Base-by-base conservation (phyloP, 2,113 vertebrate genomes). In the Spizaetus ornatus region DNA sequence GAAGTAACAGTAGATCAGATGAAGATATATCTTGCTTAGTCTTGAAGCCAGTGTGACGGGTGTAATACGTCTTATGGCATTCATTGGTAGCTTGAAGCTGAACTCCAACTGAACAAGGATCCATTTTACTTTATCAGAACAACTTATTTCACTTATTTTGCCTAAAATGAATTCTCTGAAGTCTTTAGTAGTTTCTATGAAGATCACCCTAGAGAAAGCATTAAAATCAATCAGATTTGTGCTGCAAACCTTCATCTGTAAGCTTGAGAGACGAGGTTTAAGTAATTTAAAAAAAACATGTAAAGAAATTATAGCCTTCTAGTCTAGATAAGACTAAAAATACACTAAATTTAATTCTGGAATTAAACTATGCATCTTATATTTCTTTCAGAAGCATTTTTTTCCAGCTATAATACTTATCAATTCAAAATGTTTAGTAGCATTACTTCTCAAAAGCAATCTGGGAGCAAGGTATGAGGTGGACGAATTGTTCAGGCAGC, bases 61-160 rank as follows among this genome's bases (percentile, higher is more conserved):
- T 98, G 31, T 98, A 98, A 78, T 95, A 98, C 65, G 96, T 98
- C 89, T 98, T 98, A 86, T 98, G 98, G 91, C 98, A 98, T 36
- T 98, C 98, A 45, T 94, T 96, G 83, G 97, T 94, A 65, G 96
- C 95, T 79, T 98, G 98, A 77, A 98, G 98, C 85, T 98, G 98
- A 90, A 97, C 93, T 95, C 98, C 98, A 77, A 98, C 98, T 45
- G 98, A 97, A 87, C 98, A 98, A n/a, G 98, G 98, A 97, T 98
- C 97, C 97, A 98, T 98, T 92, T 87, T 91, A 76, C 73, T 96
- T 93, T 89, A 86, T 31, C 87, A 55, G 38, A 90, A 84, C 43
- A 85, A 94, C 22, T 82, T 66, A 38, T 27, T 91, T 96, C 61
- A 65, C 34, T 92, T 93, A 42, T 74, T 94, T 91, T 72, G 38